Conservation (phyloP, 1,140 invertebrate genomes). For the Carposina sasakii region DNA sequence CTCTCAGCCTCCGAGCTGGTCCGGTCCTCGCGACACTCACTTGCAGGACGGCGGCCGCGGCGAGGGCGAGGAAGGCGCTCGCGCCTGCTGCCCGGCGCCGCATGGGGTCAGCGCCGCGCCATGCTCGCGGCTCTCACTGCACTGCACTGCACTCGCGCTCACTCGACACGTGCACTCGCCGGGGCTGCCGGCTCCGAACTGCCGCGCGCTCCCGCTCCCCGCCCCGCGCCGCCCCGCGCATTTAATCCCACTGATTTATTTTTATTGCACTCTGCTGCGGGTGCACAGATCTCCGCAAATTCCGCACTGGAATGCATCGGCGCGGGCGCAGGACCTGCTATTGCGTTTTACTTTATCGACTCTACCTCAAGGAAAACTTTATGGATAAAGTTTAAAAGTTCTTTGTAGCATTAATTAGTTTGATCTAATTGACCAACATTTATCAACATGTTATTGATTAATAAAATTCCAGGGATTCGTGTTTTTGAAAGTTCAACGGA, state of each 20-base stretch:
- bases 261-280: slow-evolving; percentile 19
- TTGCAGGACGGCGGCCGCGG: slow-evolving; percentile 52
- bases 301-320: not conserved
- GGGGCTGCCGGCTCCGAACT: slow-evolving; percentile 23
- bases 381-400: not conserved
- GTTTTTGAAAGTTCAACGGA: too few relatives aligned
- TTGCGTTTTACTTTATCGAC: not conserved
- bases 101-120: slow-evolving; percentile 51
- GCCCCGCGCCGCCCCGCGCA: slow-evolving; percentile 20
- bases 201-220: slow-evolving; percentile 25
- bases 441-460: too few relatives aligned
- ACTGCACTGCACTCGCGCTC: slow-evolving; percentile 9
- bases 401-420: not conserved
- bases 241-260: slow-evolving; percentile 32
- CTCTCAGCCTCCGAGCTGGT: too few relatives aligned
- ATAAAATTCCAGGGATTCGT: too few relatives aligned
- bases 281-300: not conserved
- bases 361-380: not conserved
- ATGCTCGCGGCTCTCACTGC: slow-evolving; percentile 4
- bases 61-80: too few relatives aligned
- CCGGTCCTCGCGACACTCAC: too few relatives aligned
- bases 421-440: too few relatives aligned
- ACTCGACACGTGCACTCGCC: slow-evolving; percentile 32
- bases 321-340: not conserved
- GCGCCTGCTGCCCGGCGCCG: too few relatives aligned